Evolutionary conservation across 2,113 vertebrate genomes (phyloP).

Genomic region (Regulus satrapa): DNA sequence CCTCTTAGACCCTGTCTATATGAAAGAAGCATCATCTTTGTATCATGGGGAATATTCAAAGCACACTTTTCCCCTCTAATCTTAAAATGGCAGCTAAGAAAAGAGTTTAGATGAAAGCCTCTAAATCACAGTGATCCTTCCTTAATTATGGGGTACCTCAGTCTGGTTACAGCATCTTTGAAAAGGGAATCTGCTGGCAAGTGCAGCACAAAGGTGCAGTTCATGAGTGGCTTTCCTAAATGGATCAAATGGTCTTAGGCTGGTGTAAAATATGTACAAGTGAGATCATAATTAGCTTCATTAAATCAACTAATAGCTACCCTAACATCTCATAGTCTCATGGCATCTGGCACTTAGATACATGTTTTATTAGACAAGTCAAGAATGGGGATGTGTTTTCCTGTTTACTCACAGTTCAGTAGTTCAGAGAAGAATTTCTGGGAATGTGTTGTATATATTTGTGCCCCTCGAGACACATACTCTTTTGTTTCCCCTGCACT

Average conservation of each 20-base stretch:
- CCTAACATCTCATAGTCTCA: not conserved
- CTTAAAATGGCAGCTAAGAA: not conserved
- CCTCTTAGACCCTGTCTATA: not conserved
- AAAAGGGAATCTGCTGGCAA: not conserved
- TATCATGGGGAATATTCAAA: not conserved
- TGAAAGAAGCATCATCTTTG: not conserved
- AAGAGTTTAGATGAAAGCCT: not conserved
- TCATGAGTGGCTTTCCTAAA: not conserved
- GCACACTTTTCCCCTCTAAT: not conserved
- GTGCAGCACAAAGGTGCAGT: not conserved
- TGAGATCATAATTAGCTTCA: constrained; percentile 36
- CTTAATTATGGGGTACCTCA: not conserved
- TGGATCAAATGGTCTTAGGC: not conserved
- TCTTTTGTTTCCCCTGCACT: not conserved
- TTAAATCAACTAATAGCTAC: constrained; percentile 43
- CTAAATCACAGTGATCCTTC: not conserved
- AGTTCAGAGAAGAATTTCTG: constrained; percentile 41
- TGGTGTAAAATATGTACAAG: not conserved
- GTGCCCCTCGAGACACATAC: not conserved
- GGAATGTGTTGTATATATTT: not conserved
- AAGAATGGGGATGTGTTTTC: not conserved
- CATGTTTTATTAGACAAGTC: constrained; percentile 28
- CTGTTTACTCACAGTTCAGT: constrained; percentile 46
- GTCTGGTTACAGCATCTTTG: not conserved
- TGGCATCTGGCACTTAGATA: not conserved